A percentile compares a stretch with the other conserved stretches of the same genome.
Evolutionary conservation across 2,888 invertebrate species (phyloP).

Genomic region (Tipula confusa): DNA sequence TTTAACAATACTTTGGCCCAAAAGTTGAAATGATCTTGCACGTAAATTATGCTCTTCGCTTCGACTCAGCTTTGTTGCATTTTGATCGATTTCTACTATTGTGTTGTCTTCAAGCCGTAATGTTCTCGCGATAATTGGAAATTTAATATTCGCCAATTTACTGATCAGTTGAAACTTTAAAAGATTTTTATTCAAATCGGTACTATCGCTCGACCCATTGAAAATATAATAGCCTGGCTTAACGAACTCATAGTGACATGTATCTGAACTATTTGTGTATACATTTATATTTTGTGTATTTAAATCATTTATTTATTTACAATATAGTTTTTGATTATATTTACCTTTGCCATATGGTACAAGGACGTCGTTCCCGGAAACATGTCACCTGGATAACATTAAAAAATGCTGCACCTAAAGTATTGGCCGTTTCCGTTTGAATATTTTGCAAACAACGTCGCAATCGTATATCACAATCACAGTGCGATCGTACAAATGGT

Average conservation of each 20-base stretch:
- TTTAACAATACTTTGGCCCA: background rate
- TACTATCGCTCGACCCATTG: background rate
- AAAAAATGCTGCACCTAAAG: conserved; percentile 69
- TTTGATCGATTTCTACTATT: background rate
- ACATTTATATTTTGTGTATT: background rate
- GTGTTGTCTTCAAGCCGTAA: background rate
- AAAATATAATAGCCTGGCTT: background rate
- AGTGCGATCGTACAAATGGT: conserved; percentile 66
- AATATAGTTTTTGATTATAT: conserved; percentile 35
- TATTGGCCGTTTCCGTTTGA: conserved; percentile 65
- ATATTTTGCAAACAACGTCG: conserved; percentile 63
- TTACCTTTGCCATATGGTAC: conserved; percentile 61
- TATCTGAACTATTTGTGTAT: background rate
- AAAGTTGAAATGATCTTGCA: background rate
- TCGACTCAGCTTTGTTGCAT: background rate
- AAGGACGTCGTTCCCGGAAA: conserved; percentile 62
- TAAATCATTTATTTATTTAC: background rate
- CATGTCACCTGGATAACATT: conserved; percentile 70
- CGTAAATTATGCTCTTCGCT: background rate
- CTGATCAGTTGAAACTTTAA: background rate
- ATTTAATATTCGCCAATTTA: background rate
- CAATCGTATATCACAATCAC: conserved; percentile 69
- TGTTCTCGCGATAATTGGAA: background rate
- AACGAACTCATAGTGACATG: background rate
- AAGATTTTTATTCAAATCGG: background rate